Conservation (phyloP, 2,888 invertebrate species). For the Tetragonula carbonaria region DNA sequence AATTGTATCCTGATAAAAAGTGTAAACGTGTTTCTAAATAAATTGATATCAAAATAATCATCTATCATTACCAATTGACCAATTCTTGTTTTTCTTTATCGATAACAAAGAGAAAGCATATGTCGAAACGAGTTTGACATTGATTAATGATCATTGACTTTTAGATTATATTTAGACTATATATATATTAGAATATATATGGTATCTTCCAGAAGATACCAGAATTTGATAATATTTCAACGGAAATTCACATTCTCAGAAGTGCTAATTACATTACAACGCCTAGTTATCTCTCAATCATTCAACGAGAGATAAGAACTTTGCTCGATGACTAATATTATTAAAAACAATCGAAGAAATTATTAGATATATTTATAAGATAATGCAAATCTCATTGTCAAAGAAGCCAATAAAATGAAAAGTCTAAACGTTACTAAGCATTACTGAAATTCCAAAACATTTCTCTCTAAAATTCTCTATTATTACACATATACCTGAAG, state of each 20-base stretch:
- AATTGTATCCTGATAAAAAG: background rate
- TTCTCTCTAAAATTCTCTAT: no score
- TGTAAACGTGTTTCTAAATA: background rate
- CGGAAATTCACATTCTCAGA: background rate
- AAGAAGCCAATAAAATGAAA: background rate
- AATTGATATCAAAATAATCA: background rate
- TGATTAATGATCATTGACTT: background rate
- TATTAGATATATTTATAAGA: background rate
- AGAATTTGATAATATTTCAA: background rate
- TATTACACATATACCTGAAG: constrained; percentile 10
- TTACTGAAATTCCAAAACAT: background rate
- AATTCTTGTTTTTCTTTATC: background rate
- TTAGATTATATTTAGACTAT: background rate
- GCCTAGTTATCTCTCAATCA: background rate
- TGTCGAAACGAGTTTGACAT: background rate
- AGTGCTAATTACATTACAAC: background rate
- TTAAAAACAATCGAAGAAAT: background rate
- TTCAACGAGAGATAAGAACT: constrained; percentile 1
- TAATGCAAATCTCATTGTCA: background rate
- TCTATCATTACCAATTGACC: constrained; percentile 3
- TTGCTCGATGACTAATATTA: no score
- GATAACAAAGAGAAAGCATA: background rate
- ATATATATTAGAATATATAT: background rate
- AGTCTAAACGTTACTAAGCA: background rate
- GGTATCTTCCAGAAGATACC: no score